Percentiles rank a stretch among this genome's conserved stretches.
phyloP scores from a whole-genome alignment of 2,888 invertebrate species.

The Parnassius mnemosyne region DNA sequence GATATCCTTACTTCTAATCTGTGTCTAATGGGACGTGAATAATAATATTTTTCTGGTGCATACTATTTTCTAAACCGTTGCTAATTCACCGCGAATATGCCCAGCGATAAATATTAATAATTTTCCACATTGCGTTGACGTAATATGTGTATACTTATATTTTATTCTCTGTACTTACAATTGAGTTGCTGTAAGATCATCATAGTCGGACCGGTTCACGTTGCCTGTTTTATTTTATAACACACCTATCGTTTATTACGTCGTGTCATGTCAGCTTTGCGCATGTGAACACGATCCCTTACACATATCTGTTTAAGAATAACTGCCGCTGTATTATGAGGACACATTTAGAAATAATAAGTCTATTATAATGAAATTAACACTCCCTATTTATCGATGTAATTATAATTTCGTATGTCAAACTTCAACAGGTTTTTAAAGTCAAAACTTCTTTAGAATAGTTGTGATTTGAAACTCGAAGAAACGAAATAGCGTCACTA shows the following conservation, averaged over 20 bases:
- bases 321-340: too few species aligned
- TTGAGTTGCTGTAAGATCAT: slow-evolving; percentile 19
- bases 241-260: background rate
- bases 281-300: slow-evolving; percentile 2
- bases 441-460: too few species aligned
- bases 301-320: too few species aligned
- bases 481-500: too few species aligned
- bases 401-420: too few species aligned
- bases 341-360: too few species aligned
- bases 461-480: too few species aligned
- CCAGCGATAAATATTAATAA: slow-evolving; percentile 17
- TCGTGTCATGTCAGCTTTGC: slow-evolving; percentile 1
- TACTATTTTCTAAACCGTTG: slow-evolving; percentile 19
- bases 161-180: slow-evolving; percentile 14
- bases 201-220: slow-evolving; percentile 20
- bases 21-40: slow-evolving; percentile 16
- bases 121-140: slow-evolving; percentile 22
- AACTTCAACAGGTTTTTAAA: too few species aligned
- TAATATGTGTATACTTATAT: slow-evolving; percentile 19
- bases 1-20: slow-evolving; percentile 9
- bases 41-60: slow-evolving; percentile 25
- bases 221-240: slow-evolving; percentile 5
- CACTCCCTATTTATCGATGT: too few species aligned
- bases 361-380: too few species aligned
- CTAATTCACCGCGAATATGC: slow-evolving; percentile 25